Evolutionary conservation across 2,113 vertebrate genomes (phyloP).

Genomic region (Lophius piscatorius): DNA sequence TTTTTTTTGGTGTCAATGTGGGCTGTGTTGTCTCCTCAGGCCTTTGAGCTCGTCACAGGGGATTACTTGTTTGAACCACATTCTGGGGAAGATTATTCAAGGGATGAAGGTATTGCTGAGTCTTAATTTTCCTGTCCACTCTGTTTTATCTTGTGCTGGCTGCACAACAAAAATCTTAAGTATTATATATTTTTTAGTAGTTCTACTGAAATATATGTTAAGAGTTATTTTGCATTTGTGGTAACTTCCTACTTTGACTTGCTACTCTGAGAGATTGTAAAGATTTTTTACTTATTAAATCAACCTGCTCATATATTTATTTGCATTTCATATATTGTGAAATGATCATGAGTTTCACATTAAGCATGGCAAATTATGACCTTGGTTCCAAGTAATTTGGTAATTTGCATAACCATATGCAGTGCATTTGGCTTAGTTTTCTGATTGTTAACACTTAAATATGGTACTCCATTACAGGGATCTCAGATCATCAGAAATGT

Average conservation of each 20-base stretch:
- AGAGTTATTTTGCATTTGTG: not conserved
- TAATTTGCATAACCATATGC: not conserved
- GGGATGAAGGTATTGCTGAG: slow-evolving; percentile 90
- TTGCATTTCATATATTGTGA: not conserved
- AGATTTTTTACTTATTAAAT: too few species aligned
- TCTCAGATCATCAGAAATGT: not conserved
- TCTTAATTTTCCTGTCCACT: slow-evolving; percentile 13
- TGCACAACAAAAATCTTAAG: not conserved
- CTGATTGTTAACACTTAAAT: slow-evolving; percentile 9
- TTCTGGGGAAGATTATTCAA: slow-evolving; percentile 96
- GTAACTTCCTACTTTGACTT: slow-evolving; percentile 5
- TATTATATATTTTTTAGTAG: not conserved
- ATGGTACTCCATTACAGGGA: slow-evolving; percentile 33
- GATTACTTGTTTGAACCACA: slow-evolving; percentile 98
- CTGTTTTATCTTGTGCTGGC: not conserved
- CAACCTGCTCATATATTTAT: not conserved
- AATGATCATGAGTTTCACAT: slow-evolving; percentile 19
- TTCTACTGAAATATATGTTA: not conserved
- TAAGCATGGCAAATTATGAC: slow-evolving; percentile 11
- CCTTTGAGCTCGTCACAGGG: slow-evolving; percentile 96
- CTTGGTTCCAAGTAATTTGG: slow-evolving; percentile 8
- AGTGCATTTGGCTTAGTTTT: slow-evolving; percentile 5
- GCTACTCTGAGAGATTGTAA: slow-evolving; percentile 34
- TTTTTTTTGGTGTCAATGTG: slow-evolving; percentile 22
- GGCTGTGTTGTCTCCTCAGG: slow-evolving; percentile 76